Base-by-base conservation (phyloP, 2,113 vertebrate species). In the Grammomys dolichurus region DNA sequence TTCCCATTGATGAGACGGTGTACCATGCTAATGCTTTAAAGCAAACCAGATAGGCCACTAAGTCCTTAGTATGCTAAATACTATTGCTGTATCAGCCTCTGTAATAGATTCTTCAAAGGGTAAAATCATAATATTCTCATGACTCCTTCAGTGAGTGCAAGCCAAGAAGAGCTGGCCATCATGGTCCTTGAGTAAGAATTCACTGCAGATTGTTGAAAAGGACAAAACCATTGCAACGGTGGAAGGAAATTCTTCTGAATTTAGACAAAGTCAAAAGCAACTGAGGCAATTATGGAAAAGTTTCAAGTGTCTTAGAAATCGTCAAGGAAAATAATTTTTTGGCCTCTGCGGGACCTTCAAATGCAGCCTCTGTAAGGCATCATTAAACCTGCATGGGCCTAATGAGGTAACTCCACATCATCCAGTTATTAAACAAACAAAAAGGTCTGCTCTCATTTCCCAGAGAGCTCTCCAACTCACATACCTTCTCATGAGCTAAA, bases 351-450 rank as follows among this genome's bases (percentile, higher is more conserved):
- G 69, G 26, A 94, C 89, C 56, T 91, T 78, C 26, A 60, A 76
- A 8, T 40, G 67, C 22, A 73, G 28, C 85, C 46, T 96, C 33
- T 20, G 63, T 43, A 91, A 92, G 96, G 84, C 94, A 88, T 93
- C 97, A 96, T 97, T 97, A 96, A 96, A 86, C 75, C 95, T 90
- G 89, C 93, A 90, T 93, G 89, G 75, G 94, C 54, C 78, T 97
- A 97, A 97, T 93, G 92, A 97, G 87, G 51, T 95, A 95, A 69
- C 63, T 85, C 46, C 70, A 88, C 16, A 91, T 63, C 89, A 76
- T 46, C 46, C 31, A 91, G 92, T 87, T 95, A 91, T 84, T 95
- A 97, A 94, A 90, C 95, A 96, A 96, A 97, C 84, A 97, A 28
- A 91, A 92, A 95, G 14, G 12, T 91, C 91, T 88, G 46, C 36